These are phyloP conservation scores for Eurystomus glaucurus DNA, from an alignment of 2,797 vertebrate species.

Conservation along the genomic window DNA sequence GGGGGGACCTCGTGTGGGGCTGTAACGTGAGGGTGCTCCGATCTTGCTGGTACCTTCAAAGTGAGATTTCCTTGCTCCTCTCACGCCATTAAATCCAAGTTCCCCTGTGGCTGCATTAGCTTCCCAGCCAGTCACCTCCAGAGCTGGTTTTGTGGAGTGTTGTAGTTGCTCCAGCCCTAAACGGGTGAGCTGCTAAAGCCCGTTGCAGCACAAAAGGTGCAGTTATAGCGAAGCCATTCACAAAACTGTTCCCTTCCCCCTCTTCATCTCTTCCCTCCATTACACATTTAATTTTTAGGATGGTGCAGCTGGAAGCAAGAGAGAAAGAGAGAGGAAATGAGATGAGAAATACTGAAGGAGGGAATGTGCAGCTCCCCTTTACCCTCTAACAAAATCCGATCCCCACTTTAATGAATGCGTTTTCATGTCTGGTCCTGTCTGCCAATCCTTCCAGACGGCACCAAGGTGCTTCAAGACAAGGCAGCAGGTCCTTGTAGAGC, in stretches of 20 bases:
- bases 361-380: neutral
- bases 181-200: neutral
- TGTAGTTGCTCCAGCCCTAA: fast-evolving
- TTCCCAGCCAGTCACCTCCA: neutral
- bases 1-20: no score
- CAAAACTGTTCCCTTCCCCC: neutral
- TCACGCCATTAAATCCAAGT: neutral
- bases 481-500: neutral
- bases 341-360: neutral
- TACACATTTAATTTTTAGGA: neutral
- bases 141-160: neutral
- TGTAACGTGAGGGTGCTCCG: neutral
- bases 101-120: neutral
- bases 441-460: slow-evolving; percentile 22
- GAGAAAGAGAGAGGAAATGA: neutral
- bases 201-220: neutral
- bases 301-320: slow-evolving; percentile 21
- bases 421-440: neutral
- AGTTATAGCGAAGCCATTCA: neutral
- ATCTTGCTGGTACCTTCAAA: neutral
- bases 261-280: neutral
- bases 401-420: slow-evolving; percentile 60
- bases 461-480: slow-evolving; percentile 53
- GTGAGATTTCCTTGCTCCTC: neutral
- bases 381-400: neutral